Evolutionary conservation across 35 echinoderm and acorn worm species (phyloP), one percentile per base, ranked within the genome.

Genomic region (Heliocidaris tuberculata): DNA sequence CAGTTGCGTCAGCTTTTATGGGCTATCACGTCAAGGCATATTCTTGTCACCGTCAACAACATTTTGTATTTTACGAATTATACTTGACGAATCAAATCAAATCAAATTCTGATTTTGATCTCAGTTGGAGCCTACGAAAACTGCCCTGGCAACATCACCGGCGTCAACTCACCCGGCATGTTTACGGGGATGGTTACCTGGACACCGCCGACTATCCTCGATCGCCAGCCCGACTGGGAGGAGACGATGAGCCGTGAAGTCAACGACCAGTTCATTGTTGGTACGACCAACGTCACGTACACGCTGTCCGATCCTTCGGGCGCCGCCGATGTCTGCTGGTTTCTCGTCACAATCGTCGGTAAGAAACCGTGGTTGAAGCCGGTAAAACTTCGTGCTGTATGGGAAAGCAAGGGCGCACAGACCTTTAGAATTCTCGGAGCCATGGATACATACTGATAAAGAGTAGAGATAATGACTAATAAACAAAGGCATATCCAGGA

Each of bases 91-190:
- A 78, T 78, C 19, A 78, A 27, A 21, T 78, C 27, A 78, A 78
- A 0, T 78, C 65, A 78, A 78, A 78, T n/a, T 78, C 27, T 21
- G 61, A 71, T 17, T 71, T 71, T 2, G 21, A 27, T 78, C 27
- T 78, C 87, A 93, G 91, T 59, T 49, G 91, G 91, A 1, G 91
- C 49, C 12, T 93, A 93, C 50, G 11, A 50, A 50, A 59, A 88
- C 48, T 94, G 94, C 85, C 94, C 60, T 15, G 85, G 47, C 15
- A 50, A 94, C 48, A 49, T 94, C n/a, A 94, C 70, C 31, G 48
- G 31, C 17, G 48, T 7, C 27, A 94, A 31, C 30, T 48, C 42
- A 3, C 60, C 94, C 21, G 94, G 78, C 13, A 6, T 47, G 32
- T 13, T 29, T 32, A 49, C 94, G 17, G 94, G 94, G 19, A 86